These are phyloP conservation scores for Ischnura elegans DNA, from an alignment of 2,888 invertebrate species.

Conservation along the genomic window DNA sequence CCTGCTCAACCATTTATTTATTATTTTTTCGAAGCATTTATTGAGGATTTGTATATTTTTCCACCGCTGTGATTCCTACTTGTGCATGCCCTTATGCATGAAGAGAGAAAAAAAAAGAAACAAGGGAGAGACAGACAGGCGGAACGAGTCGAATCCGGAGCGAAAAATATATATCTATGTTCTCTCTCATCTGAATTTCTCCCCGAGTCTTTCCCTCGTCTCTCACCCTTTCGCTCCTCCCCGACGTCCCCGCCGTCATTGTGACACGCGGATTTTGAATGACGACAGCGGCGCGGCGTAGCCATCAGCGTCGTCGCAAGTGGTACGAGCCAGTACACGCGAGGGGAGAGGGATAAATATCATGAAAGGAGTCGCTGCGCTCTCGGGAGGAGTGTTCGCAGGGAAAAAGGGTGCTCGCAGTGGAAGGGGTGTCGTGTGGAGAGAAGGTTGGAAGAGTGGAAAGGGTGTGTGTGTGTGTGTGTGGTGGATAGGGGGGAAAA, in stretches of 20 bases:
- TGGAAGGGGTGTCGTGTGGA: not conserved
- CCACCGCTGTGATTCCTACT: slow-evolving; percentile 10
- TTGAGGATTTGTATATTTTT: slow-evolving; percentile 21
- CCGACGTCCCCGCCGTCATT: not conserved
- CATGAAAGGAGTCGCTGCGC: not conserved
- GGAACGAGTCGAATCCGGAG: slow-evolving; percentile 20
- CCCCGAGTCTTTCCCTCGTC: not conserved
- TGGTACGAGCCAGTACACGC: slow-evolving; percentile 54
- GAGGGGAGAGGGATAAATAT: not conserved
- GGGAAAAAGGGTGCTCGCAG: not conserved
- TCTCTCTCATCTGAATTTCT: not conserved
- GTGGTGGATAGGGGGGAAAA: not conserved
- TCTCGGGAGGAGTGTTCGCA: not conserved
- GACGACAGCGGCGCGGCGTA: slow-evolving; percentile 25
- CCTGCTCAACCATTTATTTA: not conserved
- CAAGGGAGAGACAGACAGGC: not conserved
- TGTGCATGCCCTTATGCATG: slow-evolving; percentile 13
- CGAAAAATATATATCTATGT: not conserved
- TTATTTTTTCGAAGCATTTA: slow-evolving; percentile 6
- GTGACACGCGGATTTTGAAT: slow-evolving; percentile 59
- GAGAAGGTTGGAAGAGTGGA: not conserved
- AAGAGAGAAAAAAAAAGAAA: not conserved
- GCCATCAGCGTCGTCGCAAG: slow-evolving; percentile 48
- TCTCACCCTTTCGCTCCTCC: no score
- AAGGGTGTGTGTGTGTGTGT: not conserved